These are phyloP conservation scores for Augochlorella aurata DNA, from an alignment of 2,888 invertebrate genomes.

Conservation along the genomic window DNA sequence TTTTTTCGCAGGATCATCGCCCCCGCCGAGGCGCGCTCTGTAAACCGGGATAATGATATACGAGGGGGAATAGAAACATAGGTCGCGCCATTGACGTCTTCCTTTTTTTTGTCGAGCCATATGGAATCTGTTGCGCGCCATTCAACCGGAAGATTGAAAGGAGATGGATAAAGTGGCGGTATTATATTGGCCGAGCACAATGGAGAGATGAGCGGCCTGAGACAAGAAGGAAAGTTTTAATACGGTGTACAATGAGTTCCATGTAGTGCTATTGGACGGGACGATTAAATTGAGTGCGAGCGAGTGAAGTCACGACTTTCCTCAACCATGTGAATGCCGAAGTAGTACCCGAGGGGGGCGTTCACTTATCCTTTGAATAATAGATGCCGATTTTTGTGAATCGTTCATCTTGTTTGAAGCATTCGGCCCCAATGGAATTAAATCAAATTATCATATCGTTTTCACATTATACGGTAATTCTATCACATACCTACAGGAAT, in stretches of 20 bases:
- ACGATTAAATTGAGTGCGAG: neutral
- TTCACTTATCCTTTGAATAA: neutral
- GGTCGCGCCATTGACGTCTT: conserved; percentile 12
- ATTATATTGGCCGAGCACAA: conserved; percentile 7
- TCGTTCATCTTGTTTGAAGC: neutral
- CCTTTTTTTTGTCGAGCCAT: neutral
- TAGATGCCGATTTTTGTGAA: neutral
- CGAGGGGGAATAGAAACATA: neutral
- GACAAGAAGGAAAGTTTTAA: conserved; percentile 14
- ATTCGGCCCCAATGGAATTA: too few relatives aligned
- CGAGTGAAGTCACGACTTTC: neutral
- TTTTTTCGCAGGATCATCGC: conserved; percentile 60
- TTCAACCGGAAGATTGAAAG: neutral
- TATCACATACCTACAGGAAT: too few relatives aligned
- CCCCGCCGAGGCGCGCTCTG: conserved; percentile 11
- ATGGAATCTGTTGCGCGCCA: conserved; percentile 4
- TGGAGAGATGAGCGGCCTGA: neutral
- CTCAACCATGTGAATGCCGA: neutral
- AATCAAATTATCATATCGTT: too few relatives aligned
- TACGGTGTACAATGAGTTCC: neutral
- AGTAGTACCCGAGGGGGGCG: neutral
- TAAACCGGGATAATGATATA: conserved; percentile 23
- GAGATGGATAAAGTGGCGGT: conserved; percentile 12
- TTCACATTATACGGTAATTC: too few relatives aligned
- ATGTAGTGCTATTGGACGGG: neutral